Base-by-base conservation (phyloP, 23 tunicate species). In the Styela plicata region DNA sequence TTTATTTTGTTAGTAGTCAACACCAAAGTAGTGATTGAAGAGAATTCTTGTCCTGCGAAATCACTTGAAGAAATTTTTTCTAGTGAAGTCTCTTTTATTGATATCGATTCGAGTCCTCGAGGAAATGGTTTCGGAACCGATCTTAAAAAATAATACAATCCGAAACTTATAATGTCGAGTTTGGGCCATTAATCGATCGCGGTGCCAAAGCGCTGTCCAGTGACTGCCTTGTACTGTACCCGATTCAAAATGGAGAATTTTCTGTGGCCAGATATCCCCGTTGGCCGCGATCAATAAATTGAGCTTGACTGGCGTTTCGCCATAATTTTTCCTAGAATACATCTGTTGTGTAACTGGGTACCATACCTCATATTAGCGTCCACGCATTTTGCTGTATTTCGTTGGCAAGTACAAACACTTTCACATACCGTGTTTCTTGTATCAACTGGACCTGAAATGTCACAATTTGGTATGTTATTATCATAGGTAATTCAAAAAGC, bases 91-190 rank as follows among this genome's bases (percentile, higher is more conserved):
- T 71, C 36, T 32, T 33, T 34, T 3, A 71, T 71, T 32, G 34
- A 3, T 28, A 71, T 71, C 37, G 32, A 3, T 3, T 71, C 77
- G 5, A 71, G 24, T 34, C 77, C 77, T 71, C 36, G 32, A 34
- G 77, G 77, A 29, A 71, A 71, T 29, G 77, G 91, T 83, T 74
- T 63, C 79, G 88, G 67, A 83, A 83, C 17, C 88, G 80, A 67
- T 86, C 97, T 29, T 88, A 63, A 21, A 61, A 79, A n/a, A n/a
- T n/a, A n/a, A n/a, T n/a, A n/a, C n/a, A n/a, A n/a, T n/a, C n/a
- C n/a, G n/a, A n/a, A n/a, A n/a, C n/a, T n/a, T n/a, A n/a, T n/a
- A n/a, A n/a, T n/a, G n/a, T n/a, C n/a, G n/a, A n/a, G n/a, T n/a
- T n/a, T n/a, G n/a, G n/a, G n/a, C n/a, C n/a, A n/a, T n/a, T n/a